Percentiles rank a stretch among this genome's conserved stretches.
Conservation (phyloP, 2,113 vertebrate species). For the Herpailurus yagouaroundi region DNA sequence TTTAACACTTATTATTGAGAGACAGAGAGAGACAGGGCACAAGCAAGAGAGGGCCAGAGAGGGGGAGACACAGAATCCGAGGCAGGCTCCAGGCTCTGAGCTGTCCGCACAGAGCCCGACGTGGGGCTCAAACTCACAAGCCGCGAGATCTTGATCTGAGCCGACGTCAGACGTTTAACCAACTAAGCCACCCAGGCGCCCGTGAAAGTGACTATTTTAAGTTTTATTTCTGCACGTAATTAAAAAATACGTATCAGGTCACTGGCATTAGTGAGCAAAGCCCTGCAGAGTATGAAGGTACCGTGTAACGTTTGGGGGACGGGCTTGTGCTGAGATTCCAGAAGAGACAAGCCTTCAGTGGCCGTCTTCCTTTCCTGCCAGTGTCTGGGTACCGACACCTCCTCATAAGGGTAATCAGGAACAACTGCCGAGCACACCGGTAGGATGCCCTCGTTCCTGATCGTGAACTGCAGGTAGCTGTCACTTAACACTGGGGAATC, state of each 20-base stretch:
- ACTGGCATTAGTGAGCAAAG: not conserved
- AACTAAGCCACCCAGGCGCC: too few relatives aligned
- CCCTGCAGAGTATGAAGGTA: not conserved
- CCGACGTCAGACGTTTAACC: too few relatives aligned
- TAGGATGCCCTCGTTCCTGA: rapidly evolving
- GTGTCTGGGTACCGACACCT: rapidly evolving
- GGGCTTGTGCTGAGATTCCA: rapidly evolving
- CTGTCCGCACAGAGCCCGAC: too few relatives aligned
- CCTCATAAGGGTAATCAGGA: rapidly evolving
- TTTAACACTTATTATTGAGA: too few relatives aligned
- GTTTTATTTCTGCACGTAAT: not conserved
- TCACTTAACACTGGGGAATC: not conserved
- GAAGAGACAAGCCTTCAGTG: rapidly evolving
- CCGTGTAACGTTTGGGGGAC: not conserved
- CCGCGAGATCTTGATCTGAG: too few relatives aligned
- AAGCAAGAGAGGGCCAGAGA: too few relatives aligned
- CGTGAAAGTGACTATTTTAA: not conserved
- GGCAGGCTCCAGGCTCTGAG: too few relatives aligned
- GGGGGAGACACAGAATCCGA: too few relatives aligned
- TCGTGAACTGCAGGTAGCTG: rapidly evolving
- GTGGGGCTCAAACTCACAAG: too few relatives aligned
- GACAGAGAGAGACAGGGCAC: too few relatives aligned
- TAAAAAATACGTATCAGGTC: rapidly evolving
- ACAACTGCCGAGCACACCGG: rapidly evolving
- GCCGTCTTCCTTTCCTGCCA: rapidly evolving